Conservation (phyloP, 1,140 invertebrate species). For the Hormaphis cornu region DNA sequence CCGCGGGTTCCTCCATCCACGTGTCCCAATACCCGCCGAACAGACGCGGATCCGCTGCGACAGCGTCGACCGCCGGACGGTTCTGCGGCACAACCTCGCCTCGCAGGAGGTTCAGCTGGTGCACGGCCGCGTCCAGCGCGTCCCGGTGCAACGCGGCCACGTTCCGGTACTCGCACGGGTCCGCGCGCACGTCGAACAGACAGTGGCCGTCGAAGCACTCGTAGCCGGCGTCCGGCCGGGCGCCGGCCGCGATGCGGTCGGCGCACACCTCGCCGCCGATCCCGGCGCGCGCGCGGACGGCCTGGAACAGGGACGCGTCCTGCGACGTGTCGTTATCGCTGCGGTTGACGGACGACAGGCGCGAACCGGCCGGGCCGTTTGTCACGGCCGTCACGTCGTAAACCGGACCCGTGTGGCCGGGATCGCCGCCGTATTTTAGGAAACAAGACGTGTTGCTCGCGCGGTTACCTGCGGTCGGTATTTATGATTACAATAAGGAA, state of each 20-base stretch:
- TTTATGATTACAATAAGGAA: neutral
- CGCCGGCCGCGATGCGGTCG: neutral
- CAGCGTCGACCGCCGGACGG: slow-evolving; percentile 39
- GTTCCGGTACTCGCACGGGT: slow-evolving; percentile 58
- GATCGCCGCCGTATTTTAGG: slow-evolving; percentile 5
- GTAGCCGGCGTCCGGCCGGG: too few species aligned
- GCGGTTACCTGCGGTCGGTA: slow-evolving; percentile 9
- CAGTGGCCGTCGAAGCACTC: slow-evolving; percentile 43
- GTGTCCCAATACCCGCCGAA: slow-evolving; percentile 44
- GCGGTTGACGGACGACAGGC: neutral
- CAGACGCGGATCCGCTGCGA: slow-evolving; percentile 43
- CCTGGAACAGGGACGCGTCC: neutral
- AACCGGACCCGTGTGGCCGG: neutral
- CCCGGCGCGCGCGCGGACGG: neutral
- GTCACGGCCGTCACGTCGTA: neutral
- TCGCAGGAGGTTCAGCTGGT: slow-evolving; percentile 40
- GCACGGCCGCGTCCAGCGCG: slow-evolving; percentile 40
- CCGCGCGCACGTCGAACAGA: slow-evolving; percentile 52
- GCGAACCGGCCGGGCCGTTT: neutral
- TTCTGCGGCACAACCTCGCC: slow-evolving; percentile 39
- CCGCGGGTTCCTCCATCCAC: slow-evolving; percentile 41
- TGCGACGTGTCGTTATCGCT: neutral
- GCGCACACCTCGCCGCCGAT: neutral
- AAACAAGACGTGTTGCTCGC: neutral
- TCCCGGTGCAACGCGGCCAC: slow-evolving; percentile 43